A percentile compares a stretch with the other conserved stretches of the same genome.
These are phyloP conservation scores for Liparis tanakae DNA, from an alignment of 2,797 vertebrate genomes.

Conservation along the genomic window DNA sequence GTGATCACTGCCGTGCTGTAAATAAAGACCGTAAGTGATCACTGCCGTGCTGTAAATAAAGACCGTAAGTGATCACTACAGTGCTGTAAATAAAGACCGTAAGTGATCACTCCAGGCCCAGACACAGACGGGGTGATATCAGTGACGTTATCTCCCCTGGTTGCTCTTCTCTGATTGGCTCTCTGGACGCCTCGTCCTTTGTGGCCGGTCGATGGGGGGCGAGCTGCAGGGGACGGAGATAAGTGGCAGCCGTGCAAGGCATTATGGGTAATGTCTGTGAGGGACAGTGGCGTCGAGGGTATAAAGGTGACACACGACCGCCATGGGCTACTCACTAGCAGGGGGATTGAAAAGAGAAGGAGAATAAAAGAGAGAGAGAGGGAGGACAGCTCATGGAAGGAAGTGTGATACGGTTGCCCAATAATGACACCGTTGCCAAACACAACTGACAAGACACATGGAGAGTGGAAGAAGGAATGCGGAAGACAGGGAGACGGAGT, in stretches of 20 bases:
- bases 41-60: no score
- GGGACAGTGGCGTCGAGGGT: conserved; percentile 74
- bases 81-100: no score
- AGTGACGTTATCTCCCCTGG: no score
- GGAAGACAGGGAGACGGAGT: conserved; percentile 42
- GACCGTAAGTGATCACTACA: no score
- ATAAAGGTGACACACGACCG: conserved; percentile 75
- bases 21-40: no score
- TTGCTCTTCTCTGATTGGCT: no score
- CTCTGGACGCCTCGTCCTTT: no score
- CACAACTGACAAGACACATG: conserved; percentile 81
- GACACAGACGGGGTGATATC: no score
- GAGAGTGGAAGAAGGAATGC: conserved; percentile 66
- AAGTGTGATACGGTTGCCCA: conserved; percentile 78
- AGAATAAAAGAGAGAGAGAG: conserved; percentile 18
- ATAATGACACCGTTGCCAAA: conserved; percentile 80
- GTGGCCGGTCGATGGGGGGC: conserved; percentile 52
- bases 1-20: no score
- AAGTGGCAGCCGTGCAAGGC: conserved; percentile 68
- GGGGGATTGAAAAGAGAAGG: conserved; percentile 42
- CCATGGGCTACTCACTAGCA: conserved; percentile 67
- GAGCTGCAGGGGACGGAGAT: conserved; percentile 64
- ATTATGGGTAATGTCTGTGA: conserved; percentile 79
- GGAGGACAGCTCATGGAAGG: conserved; percentile 70
- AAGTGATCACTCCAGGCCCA: no score